Base-by-base conservation (phyloP, 37 sponge, comb jelly and placozoan species). In the Aplysina aerophoba region DNA sequence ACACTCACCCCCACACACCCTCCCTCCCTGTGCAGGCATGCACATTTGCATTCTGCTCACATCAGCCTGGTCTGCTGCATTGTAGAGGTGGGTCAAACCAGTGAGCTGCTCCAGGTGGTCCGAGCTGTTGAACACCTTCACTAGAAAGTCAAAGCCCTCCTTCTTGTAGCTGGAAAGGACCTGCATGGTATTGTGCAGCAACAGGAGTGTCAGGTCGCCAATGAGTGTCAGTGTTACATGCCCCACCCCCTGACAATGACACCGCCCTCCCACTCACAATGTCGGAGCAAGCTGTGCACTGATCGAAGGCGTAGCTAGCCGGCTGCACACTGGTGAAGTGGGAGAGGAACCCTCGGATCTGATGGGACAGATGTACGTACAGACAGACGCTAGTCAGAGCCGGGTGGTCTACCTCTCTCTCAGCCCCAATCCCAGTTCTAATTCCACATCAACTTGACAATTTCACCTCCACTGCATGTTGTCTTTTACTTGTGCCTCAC, bases 71-170 rank as follows among this genome's bases (percentile, higher is more conserved):
- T 28, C 73, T 31, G 73, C 73, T 8, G 21, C 37, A 31, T 15
- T 71, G 73, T 89, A 89, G 77, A 98, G 87, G 62, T 94, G 55
- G 30, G 77, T 85, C 39, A 98, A 89, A 17, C 99, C 99, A 54
- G 99, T 96, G 19, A 98, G 81, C 36, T 94, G 91, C 67, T 98
- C 99, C 24, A 98, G 87, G 73, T 82, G 96, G 59, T 91, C 92
- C 14, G 97, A 88, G 27, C 87, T 75, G 73, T 98, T 96, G 92
- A 98, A 98, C n/a, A 81, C 97, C 28, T 96, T 88, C 90, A 98
- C 67, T 3, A 98, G 90, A 36, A 98, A 98, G 37, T 87, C 87
- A 74, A 98, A 94, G 0, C 95, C 95, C 66, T 94, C 93, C 8
- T 79, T 57, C 39, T 81, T 58, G 79, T 91, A 97, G 55, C 54